Conservation (phyloP, 2,888 invertebrate genomes). For the Archips xylosteana region DNA sequence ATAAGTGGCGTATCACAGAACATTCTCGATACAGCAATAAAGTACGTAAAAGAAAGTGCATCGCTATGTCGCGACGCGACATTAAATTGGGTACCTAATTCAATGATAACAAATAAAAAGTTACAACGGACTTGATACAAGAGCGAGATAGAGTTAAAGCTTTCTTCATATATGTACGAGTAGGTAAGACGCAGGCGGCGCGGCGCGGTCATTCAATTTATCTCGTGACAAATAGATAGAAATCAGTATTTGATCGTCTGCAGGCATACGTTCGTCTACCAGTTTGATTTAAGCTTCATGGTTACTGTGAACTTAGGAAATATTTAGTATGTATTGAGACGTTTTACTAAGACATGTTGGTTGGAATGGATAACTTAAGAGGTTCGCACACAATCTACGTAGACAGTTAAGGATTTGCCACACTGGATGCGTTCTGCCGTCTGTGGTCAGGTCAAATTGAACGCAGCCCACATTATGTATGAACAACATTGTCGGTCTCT, state of each 20-base stretch:
- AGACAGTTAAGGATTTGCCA: background rate
- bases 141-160: conserved; percentile 23
- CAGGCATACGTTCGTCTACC: conserved; percentile 33
- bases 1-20: conserved; percentile 9
- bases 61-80: conserved; percentile 36
- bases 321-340: background rate
- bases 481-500: too few relatives aligned
- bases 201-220: conserved; percentile 42
- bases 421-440: too few relatives aligned
- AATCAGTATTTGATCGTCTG: conserved; percentile 41
- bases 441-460: too few relatives aligned
- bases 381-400: too few relatives aligned
- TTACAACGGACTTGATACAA: conserved; percentile 27
- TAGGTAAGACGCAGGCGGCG: conserved; percentile 21
- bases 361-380: too few relatives aligned
- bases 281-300: conserved; percentile 1
- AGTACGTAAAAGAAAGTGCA: conserved; percentile 40
- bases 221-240: conserved; percentile 41
- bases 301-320: background rate
- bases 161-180: conserved; percentile 27
- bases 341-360: too few relatives aligned
- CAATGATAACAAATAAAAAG: conserved; percentile 42
- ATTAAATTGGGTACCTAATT: conserved; percentile 42
- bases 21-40: background rate
- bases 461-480: too few relatives aligned